These are phyloP conservation scores for Cottoperca gobio DNA, from an alignment of 2,797 vertebrate genomes.

Conservation along the genomic window DNA sequence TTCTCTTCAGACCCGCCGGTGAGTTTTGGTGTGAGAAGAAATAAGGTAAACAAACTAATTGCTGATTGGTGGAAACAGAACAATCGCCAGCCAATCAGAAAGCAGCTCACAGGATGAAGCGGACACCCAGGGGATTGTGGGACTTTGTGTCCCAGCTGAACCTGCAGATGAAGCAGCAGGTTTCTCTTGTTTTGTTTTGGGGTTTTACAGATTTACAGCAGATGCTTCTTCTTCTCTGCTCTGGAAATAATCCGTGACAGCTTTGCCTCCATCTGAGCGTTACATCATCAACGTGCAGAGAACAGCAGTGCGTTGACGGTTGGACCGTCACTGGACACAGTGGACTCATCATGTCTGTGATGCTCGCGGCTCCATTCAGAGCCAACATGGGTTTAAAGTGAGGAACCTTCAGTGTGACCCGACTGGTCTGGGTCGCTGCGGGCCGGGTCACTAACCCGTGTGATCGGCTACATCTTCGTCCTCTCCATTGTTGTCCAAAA, in stretches of 20 bases:
- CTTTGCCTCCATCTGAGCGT: conserved; percentile 51
- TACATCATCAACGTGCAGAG: conserved; percentile 39
- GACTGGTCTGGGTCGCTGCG: too few relatives aligned
- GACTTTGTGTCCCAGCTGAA: conserved; percentile 1
- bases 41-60: too few relatives aligned
- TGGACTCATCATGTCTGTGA: too few relatives aligned
- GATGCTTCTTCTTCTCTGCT: conserved; percentile 48
- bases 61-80: too few relatives aligned
- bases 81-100: too few relatives aligned
- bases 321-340: conserved; percentile 19
- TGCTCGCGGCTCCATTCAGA: too few relatives aligned
- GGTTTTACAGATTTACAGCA: conserved; percentile 40
- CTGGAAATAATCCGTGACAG: conserved; percentile 55
- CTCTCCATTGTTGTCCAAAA: too few relatives aligned
- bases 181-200: conserved; percentile 36
- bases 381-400: conserved; percentile 47
- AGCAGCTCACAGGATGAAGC: too few relatives aligned
- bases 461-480: too few relatives aligned
- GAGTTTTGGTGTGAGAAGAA: too few relatives aligned
- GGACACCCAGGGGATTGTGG: neutral
- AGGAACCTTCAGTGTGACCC: conserved; percentile 7
- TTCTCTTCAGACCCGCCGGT: too few relatives aligned
- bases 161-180: conserved; percentile 15
- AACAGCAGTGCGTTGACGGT: neutral
- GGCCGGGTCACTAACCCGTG: too few relatives aligned